Base-by-base conservation (phyloP, 2,113 vertebrate species). In the Ammodramus savannarum region DNA sequence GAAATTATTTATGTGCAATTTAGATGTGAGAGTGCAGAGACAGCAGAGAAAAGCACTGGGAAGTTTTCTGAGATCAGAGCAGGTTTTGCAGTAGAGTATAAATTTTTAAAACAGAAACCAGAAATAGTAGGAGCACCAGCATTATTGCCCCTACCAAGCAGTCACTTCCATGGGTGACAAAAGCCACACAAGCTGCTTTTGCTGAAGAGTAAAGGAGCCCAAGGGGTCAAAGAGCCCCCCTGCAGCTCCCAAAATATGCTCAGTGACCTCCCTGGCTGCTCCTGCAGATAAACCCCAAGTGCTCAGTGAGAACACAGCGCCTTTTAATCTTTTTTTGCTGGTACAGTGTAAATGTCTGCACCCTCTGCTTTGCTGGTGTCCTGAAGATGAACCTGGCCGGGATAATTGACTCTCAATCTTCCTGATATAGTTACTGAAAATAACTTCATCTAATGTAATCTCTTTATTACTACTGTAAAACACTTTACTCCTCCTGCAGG, bases 381-480 rank as follows among this genome's bases (percentile, higher is more conserved):
- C 97, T 83, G 36, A 94, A 93, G 87, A 96, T 96, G 95, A 97
- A 95, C 93, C 96, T 89, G 83, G 69, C 79, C 22, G 8, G 51
- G 55, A 69, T 94, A 96, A 97, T 46, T 95, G 95, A 94, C 85
- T 97, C 87, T 96, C 95, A 80, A 82, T 97, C 94, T 95, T 94
- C 61, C 75, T 73, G 94, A 96, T 95, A 90, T 19, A 95, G 87
- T 55, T 85, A 89, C 82, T 95, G 96, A 95, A 95, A 96, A 95
- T 95, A 96, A 96, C 92, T 95, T 95, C 77, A 96, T 91, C 76
- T 90, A 94, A 95, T 90, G 57, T 83, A 97, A 96, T 93, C 68
- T 93, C 81, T 96, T 95, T 96, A 94, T 95, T 96, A 89, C 73
- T 86, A 46, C 79, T 90, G 94, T 96, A 95, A 96, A 97, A 87